phyloP scores from a whole-genome alignment of 2,888 invertebrate species.

The Yponomeuta evonymella region DNA sequence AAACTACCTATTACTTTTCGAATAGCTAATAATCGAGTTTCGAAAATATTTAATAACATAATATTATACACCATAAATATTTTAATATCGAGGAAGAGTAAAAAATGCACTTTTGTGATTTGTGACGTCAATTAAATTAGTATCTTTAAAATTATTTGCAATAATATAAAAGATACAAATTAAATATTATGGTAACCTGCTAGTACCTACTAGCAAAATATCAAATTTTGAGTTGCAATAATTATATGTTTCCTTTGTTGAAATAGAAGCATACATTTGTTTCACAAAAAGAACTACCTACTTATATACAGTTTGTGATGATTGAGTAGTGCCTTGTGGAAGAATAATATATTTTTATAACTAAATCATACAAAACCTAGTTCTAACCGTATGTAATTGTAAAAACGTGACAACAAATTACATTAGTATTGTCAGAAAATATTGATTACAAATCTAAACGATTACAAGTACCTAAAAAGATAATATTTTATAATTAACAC shows the following conservation, averaged over 20 bases:
- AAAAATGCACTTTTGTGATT: conserved; percentile 16
- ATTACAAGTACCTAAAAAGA: background rate
- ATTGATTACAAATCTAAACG: background rate
- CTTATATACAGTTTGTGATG: background rate
- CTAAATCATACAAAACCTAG: conserved; percentile 19
- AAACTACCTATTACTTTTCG: conserved; percentile 11
- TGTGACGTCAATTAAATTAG: conserved; percentile 18
- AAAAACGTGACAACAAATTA: conserved; percentile 22
- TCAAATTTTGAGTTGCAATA: conserved; percentile 35
- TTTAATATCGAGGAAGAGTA: conserved; percentile 5
- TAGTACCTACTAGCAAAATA: conserved; percentile 55
- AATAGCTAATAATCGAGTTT: background rate
- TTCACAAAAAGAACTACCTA: conserved; percentile 8
- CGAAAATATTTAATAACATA: background rate
- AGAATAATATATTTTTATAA: conserved; percentile 17
- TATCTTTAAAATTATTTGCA: conserved; percentile 40
- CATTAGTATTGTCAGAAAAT: conserved; percentile 15
- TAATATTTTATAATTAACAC: conserved; percentile 18
- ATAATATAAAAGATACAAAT: conserved; percentile 43
- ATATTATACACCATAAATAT: conserved; percentile 9
- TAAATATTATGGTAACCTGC: conserved; percentile 51
- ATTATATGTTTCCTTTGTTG: background rate
- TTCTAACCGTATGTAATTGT: conserved; percentile 16
- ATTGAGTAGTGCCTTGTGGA: conserved; percentile 26
- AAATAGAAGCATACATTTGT: background rate